Conservation (phyloP, 2,113 vertebrate genomes). For the Acanthisitta chloris region DNA sequence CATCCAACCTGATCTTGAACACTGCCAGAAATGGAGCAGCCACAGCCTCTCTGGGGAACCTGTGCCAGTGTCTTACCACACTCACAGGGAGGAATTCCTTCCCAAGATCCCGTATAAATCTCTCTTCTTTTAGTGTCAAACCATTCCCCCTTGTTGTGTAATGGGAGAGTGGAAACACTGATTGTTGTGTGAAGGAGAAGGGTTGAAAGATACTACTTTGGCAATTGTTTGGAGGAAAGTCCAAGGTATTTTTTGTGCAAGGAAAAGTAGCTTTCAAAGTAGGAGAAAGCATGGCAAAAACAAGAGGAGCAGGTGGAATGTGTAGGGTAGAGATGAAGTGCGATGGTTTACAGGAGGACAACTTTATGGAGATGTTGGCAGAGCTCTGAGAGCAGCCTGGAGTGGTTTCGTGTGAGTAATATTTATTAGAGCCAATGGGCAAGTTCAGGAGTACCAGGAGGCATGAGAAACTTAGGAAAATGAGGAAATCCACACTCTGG, state of each 20-base stretch:
- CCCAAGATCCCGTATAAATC: neutral
- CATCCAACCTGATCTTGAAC: neutral
- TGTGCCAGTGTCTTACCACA: neutral
- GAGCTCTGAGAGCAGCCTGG: neutral
- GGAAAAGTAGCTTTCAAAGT: neutral
- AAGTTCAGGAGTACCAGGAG: neutral
- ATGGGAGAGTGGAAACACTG: neutral
- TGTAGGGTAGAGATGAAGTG: too few relatives aligned
- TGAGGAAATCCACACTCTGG: neutral
- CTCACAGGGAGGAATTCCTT: fast-evolving
- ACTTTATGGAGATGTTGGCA: fast-evolving
- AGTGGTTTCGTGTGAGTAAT: neutral
- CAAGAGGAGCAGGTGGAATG: neutral
- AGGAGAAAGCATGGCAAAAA: too few relatives aligned
- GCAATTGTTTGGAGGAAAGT: neutral
- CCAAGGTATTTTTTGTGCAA: neutral
- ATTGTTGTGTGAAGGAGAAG: neutral
- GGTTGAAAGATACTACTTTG: neutral
- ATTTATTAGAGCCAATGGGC: neutral
- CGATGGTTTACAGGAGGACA: too few relatives aligned
- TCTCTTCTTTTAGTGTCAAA: neutral
- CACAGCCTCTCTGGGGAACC: neutral
- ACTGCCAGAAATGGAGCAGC: neutral
- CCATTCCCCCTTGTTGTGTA: neutral
- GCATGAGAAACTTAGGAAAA: neutral